Evolutionary conservation across 2,113 vertebrate species (phyloP).

Genomic region (Microcebus murinus): DNA sequence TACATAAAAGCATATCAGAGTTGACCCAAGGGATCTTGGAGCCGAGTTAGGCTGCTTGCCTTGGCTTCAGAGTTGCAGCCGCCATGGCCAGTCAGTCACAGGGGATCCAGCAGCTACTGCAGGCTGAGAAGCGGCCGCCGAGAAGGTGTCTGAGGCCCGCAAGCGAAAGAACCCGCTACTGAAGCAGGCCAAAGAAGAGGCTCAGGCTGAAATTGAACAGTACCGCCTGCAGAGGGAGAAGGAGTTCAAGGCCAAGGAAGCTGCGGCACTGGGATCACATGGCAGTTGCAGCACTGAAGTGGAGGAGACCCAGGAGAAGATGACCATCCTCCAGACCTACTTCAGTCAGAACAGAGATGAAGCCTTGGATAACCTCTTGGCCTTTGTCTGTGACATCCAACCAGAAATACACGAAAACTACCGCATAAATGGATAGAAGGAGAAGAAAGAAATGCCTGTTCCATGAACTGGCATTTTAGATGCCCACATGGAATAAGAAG

Average conservation of each 20-base stretch:
- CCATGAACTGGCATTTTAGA: neutral
- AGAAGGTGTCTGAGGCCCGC: too few species aligned
- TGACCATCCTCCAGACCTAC: slow-evolving; percentile 91
- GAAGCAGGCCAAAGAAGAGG: slow-evolving; percentile 99
- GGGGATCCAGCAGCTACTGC: too few species aligned
- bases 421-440: slow-evolving; percentile 90
- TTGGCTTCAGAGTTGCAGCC: too few species aligned
- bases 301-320: slow-evolving; percentile 94
- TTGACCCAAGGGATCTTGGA: too few species aligned
- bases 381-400: slow-evolving; percentile 93
- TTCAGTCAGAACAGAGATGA: slow-evolving; percentile 92
- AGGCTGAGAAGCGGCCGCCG: too few species aligned
- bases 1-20: neutral
- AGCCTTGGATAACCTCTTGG: slow-evolving; percentile 92
- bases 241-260: slow-evolving; percentile 98
- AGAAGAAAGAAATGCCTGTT: neutral
- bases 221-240: slow-evolving; percentile 97
- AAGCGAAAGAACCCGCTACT: slow-evolving; percentile 93
- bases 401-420: slow-evolving; percentile 98
- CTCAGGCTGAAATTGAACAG: slow-evolving; percentile 98
- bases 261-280: slow-evolving; percentile 95
- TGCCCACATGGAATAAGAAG: slow-evolving; percentile 62
- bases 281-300: slow-evolving; percentile 96
- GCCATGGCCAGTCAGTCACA: too few species aligned
- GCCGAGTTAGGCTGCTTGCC: too few species aligned